These are phyloP conservation scores for Spisula subtruncata DNA, from an alignment of 2,888 invertebrate genomes.

Conservation along the genomic window DNA sequence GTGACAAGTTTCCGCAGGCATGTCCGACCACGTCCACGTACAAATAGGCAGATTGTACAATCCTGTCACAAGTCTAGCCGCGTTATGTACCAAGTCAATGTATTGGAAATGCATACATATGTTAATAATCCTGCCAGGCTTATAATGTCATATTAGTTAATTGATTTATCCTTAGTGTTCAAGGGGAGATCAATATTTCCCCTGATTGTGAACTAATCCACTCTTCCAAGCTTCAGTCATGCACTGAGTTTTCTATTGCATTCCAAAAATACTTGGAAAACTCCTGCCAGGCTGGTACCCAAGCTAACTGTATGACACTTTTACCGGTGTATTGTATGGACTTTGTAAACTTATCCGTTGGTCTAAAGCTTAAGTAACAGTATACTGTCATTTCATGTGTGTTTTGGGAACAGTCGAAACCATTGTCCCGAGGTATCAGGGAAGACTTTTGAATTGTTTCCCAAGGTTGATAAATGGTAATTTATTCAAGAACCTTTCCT, in stretches of 20 bases:
- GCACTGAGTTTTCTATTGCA: background rate
- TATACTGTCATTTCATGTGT: no score
- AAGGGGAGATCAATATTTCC: background rate
- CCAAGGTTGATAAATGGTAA: no score
- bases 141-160: constrained; percentile 31
- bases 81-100: background rate
- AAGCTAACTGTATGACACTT: no score
- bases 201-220: constrained; percentile 18
- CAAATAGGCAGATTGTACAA: no score
- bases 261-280: background rate
- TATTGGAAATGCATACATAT: constrained; percentile 15
- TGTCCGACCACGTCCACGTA: no score
- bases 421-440: no score
- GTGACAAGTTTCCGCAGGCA: background rate
- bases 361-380: no score
- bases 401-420: no score
- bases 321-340: background rate
- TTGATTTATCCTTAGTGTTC: constrained; percentile 15
- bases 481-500: no score
- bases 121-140: constrained; percentile 16
- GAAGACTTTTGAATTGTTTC: no score
- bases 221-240: background rate
- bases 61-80: background rate
- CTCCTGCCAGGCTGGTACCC: no score
- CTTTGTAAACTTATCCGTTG: no score